A percentile compares a stretch with the other conserved stretches of the same genome.
Conservation (phyloP, 2,797 vertebrate genomes). For the Gallirallus australis region DNA sequence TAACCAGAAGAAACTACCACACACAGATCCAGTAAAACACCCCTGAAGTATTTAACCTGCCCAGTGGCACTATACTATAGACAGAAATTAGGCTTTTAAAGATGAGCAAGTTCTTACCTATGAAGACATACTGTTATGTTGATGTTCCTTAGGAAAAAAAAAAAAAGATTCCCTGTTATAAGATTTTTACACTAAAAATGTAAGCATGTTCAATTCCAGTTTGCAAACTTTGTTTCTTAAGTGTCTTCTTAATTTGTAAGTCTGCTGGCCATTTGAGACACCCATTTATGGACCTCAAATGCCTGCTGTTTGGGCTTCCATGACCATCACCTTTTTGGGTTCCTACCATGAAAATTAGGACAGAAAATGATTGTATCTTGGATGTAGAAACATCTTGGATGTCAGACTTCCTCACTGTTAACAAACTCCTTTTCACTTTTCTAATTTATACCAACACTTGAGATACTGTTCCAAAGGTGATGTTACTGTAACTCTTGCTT, state of each 20-base stretch:
- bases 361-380: not conserved
- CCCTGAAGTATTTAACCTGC: not conserved
- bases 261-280: not conserved
- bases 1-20: not conserved
- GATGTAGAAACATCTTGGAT: not conserved
- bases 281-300: not conserved
- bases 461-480: not conserved
- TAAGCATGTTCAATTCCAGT: not conserved
- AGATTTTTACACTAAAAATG: not conserved
- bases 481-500: not conserved
- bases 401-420: not conserved
- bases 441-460: not conserved
- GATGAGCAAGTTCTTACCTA: not conserved
- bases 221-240: not conserved
- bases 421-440: not conserved
- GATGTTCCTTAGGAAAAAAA: not conserved
- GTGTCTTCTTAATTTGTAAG: not conserved
- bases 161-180: not conserved
- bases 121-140: not conserved
- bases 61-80: not conserved
- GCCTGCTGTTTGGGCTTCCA: not conserved
- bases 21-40: not conserved
- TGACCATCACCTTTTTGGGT: not conserved
- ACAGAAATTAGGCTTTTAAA: not conserved
- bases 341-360: not conserved